Conservation (phyloP, 1,140 invertebrate species). For the Trialeurodes vaporariorum region DNA sequence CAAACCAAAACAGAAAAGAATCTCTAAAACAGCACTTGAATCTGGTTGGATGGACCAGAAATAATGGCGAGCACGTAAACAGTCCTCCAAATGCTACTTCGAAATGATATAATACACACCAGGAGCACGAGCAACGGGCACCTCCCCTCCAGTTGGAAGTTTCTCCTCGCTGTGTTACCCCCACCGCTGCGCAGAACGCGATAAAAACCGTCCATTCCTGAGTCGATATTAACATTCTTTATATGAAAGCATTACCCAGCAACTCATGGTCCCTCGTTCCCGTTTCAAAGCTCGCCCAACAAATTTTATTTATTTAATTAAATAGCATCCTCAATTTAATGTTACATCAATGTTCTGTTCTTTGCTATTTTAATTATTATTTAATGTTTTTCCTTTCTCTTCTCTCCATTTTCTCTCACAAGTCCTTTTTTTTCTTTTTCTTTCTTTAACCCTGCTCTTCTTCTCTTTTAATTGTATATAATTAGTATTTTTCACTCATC, state of each 20-base stretch:
- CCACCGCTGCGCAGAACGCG: neutral
- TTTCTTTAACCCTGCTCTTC: neutral
- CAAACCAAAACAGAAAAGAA: neutral
- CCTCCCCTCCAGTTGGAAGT: neutral
- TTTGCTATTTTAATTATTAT: constrained; percentile 1
- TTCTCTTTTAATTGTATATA: neutral
- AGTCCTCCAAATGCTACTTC: neutral
- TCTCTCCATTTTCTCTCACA: neutral
- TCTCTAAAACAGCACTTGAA: neutral
- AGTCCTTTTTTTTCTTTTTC: no score
- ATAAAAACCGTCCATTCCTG: neutral
- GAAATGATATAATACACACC: neutral
- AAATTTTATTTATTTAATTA: neutral
- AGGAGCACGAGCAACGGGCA: neutral
- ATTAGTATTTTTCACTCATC: neutral
- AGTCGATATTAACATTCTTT: neutral
- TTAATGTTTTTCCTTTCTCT: neutral
- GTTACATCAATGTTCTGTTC: neutral
- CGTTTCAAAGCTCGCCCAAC: neutral
- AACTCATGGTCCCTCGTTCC: neutral
- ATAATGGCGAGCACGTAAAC: neutral
- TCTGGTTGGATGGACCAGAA: neutral
- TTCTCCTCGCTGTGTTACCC: neutral
- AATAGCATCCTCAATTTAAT: neutral
- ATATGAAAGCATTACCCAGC: neutral